Conservation (phyloP, 2,888 invertebrate species). For the Lasius fuliginosus region DNA sequence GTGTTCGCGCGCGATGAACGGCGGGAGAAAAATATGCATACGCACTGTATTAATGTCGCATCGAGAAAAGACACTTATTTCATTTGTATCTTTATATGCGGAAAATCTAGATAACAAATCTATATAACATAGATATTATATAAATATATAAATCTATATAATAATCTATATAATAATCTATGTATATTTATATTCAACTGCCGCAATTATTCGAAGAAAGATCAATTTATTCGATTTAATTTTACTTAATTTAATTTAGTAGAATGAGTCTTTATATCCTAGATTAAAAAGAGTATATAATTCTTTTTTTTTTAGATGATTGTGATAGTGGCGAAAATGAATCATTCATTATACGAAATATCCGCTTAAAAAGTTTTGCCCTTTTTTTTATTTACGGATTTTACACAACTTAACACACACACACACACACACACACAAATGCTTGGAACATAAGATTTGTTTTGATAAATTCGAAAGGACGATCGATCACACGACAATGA, state of each 20-base stretch:
- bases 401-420: background rate
- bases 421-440: background rate
- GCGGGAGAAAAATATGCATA: background rate
- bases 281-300: background rate
- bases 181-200: background rate
- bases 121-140: too few species aligned
- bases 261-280: background rate
- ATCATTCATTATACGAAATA: background rate
- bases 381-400: background rate
- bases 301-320: background rate
- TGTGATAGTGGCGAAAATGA: background rate
- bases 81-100: background rate
- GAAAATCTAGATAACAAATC: background rate
- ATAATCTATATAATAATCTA: too few species aligned
- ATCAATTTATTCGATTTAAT: slow-evolving; percentile 20
- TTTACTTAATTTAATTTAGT: slow-evolving; percentile 21
- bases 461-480: background rate
- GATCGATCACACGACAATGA: slow-evolving; percentile 10
- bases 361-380: background rate
- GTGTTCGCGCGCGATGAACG: background rate
- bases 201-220: background rate
- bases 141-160: too few species aligned
- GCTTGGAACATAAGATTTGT: background rate
- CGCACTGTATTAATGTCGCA: background rate
- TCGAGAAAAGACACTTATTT: background rate